Evolutionary conservation across 2,797 vertebrate genomes (phyloP).

Genomic region (Rhadinocentrus ornatus): DNA sequence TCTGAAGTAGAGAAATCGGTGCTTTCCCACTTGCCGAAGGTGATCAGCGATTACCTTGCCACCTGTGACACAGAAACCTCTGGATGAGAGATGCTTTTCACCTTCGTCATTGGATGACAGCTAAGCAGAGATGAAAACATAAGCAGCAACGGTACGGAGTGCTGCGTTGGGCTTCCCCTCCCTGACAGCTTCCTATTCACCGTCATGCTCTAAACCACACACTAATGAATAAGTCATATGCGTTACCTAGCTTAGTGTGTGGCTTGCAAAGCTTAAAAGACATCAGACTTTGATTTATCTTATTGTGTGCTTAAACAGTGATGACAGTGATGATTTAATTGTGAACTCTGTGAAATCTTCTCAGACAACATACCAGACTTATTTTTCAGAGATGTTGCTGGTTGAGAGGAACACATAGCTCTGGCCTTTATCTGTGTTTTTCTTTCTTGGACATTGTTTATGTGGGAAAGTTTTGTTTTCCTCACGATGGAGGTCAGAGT

Average conservation of each 20-base stretch:
- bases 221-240: conserved; percentile 23
- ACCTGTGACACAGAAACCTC: conserved; percentile 72
- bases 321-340: conserved; percentile 43
- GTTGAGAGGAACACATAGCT: conserved; percentile 63
- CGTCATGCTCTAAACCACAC: conserved; percentile 36
- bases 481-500: conserved; percentile 78
- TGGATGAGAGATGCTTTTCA: conserved; percentile 63
- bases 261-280: conserved; percentile 26
- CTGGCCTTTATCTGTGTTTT: conserved; percentile 77
- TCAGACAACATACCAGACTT: conserved; percentile 60
- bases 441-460: conserved; percentile 66
- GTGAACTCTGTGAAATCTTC: conserved; percentile 39
- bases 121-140: conserved; percentile 41
- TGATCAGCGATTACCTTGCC: conserved; percentile 33
- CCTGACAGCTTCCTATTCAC: conserved; percentile 54
- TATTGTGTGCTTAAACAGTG: conserved; percentile 29
- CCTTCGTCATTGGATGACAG: conserved; percentile 49
- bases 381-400: conserved; percentile 53
- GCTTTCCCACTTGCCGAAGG: conserved; percentile 23
- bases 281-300: conserved; percentile 23
- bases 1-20: not conserved
- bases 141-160: conserved; percentile 57
- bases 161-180: conserved; percentile 42
- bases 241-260: conserved; percentile 38
- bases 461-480: conserved; percentile 80